Evolutionary conservation across 2,113 vertebrate species (phyloP), one percentile per base, ranked within the genome.

Genomic region (Castor canadensis): DNA sequence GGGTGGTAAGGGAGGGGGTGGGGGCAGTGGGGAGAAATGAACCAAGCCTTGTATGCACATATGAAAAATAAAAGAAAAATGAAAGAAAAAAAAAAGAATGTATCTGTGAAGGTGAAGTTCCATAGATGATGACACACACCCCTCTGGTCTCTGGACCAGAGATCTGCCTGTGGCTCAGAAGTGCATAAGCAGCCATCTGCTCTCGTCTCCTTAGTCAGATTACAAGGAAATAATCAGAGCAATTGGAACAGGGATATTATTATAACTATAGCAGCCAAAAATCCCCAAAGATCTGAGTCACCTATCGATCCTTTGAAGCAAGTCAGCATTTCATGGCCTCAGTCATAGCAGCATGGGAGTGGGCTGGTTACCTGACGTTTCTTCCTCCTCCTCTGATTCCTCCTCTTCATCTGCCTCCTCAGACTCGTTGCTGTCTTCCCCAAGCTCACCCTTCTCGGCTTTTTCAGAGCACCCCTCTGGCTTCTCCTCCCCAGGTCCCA

Each of bases 291-390:
- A 62, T 38, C 32, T 4, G 17, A 38, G 35, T 49, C 24, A 56
- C 16, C 75, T 13, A 30, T 1, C 22, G 19, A 20, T 45, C 35
- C 6, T 26, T 16, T 15, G 6, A 40, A 40, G 45, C 3, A 13
- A 32, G 43, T 17, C 76, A 9, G 0, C 1, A 4, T 24, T 26
- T 66, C 72, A 8, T 72, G 60, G 32, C 3, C 28, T 52, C 43
- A 4, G 16, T 5, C 49, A 17, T 2, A 84, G 71, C n/a, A n/a
- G 32, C 17, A 49, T 26, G 28, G 30, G 11, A 22, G 35, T 1
- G 7, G 30, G 24, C 0, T 8, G 26, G 22, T 96, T 98, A 99
- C 99, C 99, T 98, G 99, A 99, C 52, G 98, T 98, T 98, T 99
- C 99, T 95, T 94, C 96, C 45, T 98, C 98, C 94, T 96, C 98